These are phyloP conservation scores for Andrena marginata DNA, from an alignment of 2,888 invertebrate species.

Conservation along the genomic window DNA sequence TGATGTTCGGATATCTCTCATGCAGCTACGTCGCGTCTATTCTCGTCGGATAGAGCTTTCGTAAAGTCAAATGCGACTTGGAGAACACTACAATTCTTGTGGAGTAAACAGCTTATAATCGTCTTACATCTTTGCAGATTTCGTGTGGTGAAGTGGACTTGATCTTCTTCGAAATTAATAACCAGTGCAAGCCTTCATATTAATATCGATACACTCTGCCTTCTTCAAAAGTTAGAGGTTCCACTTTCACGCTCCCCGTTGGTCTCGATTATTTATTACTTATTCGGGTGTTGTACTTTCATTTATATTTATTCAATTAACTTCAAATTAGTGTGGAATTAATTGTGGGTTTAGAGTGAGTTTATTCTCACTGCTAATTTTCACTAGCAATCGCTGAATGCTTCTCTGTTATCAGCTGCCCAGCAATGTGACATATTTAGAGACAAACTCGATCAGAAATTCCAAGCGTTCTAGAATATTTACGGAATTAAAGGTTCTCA, in stretches of 20 bases:
- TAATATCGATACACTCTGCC: background rate
- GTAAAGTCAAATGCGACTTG: background rate
- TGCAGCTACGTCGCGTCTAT: background rate
- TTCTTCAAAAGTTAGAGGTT: background rate
- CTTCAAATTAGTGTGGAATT: background rate
- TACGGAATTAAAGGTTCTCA: conserved; percentile 4
- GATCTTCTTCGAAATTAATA: background rate
- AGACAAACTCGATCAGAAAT: conserved; percentile 5
- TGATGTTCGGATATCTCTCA: conserved; percentile 21
- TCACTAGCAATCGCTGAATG: too few relatives aligned
- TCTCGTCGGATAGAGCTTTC: background rate
- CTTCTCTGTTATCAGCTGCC: background rate
- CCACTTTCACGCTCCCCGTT: too few relatives aligned
- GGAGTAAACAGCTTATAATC: background rate
- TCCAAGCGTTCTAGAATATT: background rate
- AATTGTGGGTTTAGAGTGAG: background rate
- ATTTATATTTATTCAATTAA: background rate
- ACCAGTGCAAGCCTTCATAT: background rate
- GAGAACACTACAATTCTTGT: background rate
- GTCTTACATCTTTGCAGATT: background rate
- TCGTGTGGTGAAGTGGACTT: background rate
- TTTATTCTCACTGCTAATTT: background rate
- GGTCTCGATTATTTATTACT: too few relatives aligned
- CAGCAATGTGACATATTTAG: background rate
- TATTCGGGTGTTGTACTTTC: background rate